Evolutionary conservation across 53 echinoderm and acorn worm genomes (phyloP), one percentile per base, ranked within the genome.

Genomic region (Stichopus horrens): DNA sequence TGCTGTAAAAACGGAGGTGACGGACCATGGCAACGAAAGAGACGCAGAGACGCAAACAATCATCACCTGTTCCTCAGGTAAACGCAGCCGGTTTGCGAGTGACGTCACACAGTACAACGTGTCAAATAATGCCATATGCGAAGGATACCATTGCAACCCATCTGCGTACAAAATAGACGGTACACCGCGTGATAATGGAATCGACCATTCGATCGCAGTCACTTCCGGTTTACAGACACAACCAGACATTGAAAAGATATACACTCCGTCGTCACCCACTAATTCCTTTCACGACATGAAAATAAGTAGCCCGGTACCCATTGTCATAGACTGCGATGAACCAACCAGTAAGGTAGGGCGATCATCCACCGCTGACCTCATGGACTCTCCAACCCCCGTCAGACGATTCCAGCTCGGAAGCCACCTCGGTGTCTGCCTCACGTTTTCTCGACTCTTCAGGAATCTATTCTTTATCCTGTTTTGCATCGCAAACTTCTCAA

Each of bases 391-490:
- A 55, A 54, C 21, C 57, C 54, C 74, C 7, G 18, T 75, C 16
- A 74, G 57, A 55, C 11, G 74, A 5, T 74, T 87, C 22, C 74
- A 75, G 21, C 54, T 87, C 74, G 11, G 55, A 23, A 21, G 75
- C 11, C 75, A 87, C 5, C 75, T 87, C 10, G 87, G 87, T 52
- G 21, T 8, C 5, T 75, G 74, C 13, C 87, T 74, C 4, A 75
- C 75, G 9, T 87, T 96, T 18, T 53, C 20, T 53, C 88, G 75
- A 5, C 89, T 96, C 54, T 90, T 96, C 37, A 92, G 81, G n/a
- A 96, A 95, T 63, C 89, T 87, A 6, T 96, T 96, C 90, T 93
- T 96, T 8, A 87, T 96, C 16, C 76, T 96, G 11, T 96, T 96
- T 59, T 93, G 95, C 20, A 23, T 96, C 23, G 93, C 93, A 5